phyloP scores from a whole-genome alignment of 2,888 invertebrate genomes.

The Drosophila buzzatii region DNA sequence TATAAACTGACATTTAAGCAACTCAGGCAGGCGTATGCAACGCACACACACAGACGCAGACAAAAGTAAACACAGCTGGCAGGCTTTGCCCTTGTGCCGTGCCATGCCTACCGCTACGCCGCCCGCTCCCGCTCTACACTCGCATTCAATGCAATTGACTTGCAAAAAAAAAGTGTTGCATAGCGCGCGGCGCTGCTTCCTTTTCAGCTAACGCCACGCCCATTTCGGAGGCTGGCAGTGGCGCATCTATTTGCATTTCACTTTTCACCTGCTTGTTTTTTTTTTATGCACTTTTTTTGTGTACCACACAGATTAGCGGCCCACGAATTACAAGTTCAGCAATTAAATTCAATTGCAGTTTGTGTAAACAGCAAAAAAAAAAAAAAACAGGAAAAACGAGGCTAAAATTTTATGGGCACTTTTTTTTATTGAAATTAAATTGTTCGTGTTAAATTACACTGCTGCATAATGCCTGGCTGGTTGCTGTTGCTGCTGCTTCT shows the following conservation, averaged over 20 bases:
- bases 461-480: constrained; percentile 57
- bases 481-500: constrained; percentile 6
- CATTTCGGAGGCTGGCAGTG: constrained; percentile 12
- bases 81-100: constrained; percentile 57
- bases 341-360: constrained; percentile 67
- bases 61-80: constrained; percentile 62
- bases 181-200: constrained; percentile 32
- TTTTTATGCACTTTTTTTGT: constrained; percentile 8
- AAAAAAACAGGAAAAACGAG: neutral
- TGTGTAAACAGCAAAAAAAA: constrained; percentile 43
- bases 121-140: neutral
- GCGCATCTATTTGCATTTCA: constrained; percentile 49
- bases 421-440: constrained; percentile 78
- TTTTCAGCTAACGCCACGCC: constrained; percentile 26
- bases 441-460: constrained; percentile 73
- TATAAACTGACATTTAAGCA: constrained; percentile 81
- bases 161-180: constrained; percentile 47
- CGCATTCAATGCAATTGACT: constrained; percentile 62
- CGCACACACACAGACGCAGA: constrained; percentile 26
- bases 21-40: constrained; percentile 75
- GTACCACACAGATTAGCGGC: constrained; percentile 54
- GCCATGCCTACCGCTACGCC: neutral
- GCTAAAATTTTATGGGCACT: constrained; percentile 49
- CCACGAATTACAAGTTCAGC: constrained; percentile 55
- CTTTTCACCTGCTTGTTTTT: neutral